Conservation (phyloP, 1,140 invertebrate genomes). For the Oryzaephilus surinamensis region DNA sequence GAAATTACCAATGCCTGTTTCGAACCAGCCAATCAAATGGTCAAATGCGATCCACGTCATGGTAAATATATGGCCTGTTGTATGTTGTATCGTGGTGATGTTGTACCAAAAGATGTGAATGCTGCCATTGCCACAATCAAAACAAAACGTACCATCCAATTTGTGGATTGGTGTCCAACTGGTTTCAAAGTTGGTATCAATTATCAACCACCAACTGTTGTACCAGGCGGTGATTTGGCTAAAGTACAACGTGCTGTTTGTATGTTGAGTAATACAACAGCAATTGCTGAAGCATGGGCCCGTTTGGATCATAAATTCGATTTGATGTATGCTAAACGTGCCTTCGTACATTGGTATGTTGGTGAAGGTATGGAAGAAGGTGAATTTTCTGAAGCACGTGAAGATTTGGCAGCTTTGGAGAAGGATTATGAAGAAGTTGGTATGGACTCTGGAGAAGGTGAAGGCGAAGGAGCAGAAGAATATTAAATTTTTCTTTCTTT, state of each 20-base stretch:
- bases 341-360: conserved; percentile 69
- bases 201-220: conserved; percentile 60
- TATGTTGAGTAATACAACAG: conserved; percentile 56
- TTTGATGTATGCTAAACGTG: conserved; percentile 67
- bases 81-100: conserved; percentile 55
- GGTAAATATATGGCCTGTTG: conserved; percentile 68
- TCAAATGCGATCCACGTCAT: conserved; percentile 53
- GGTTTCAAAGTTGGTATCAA: conserved; percentile 64
- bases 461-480: conserved; percentile 32
- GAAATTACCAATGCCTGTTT: conserved; percentile 61
- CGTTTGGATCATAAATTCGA: conserved; percentile 73
- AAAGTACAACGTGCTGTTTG: conserved; percentile 55
- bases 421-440: conserved; percentile 60
- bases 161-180: conserved; percentile 62
- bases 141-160: conserved; percentile 56
- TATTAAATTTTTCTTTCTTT: conserved; percentile 19
- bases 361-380: conserved; percentile 70
- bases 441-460: conserved; percentile 28
- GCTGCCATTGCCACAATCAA: conserved; percentile 74
- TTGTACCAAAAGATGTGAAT: conserved; percentile 50
- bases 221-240: conserved; percentile 60
- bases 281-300: conserved; percentile 57
- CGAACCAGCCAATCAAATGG: conserved; percentile 57
- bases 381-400: conserved; percentile 75
- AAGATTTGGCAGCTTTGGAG: conserved; percentile 70